Evolutionary conservation across 2,113 vertebrate genomes (phyloP), one percentile per base, ranked within the genome.

Genomic region (Plotosus lineatus): DNA sequence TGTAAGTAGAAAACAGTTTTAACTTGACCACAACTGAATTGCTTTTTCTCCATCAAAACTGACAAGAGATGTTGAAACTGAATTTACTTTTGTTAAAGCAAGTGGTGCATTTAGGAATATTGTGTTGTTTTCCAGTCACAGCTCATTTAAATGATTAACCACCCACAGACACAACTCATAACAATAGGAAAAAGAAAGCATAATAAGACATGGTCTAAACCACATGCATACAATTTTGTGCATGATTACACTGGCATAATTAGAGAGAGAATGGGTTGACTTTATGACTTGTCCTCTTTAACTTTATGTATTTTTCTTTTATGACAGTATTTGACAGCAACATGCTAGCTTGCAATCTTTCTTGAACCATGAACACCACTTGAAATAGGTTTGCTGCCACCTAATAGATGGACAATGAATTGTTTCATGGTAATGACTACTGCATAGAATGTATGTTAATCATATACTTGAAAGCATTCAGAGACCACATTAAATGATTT

Each of bases 91-190:
- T 83, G 81, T 82, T 69, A 73, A 53, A 69, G 44, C 36, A 58
- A 75, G 83, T 44, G 73, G 2, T 85, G 38, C 36, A 58, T 53
- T 44, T 23, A 42, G n/a, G 48, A 78, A 74, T 79, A 81, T 84
- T 87, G 88, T 77, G 84, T 84, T 75, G 85, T 77, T 77, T 73
- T 83, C 87, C 87, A 88, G 80, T 78, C 63, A 82, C 78, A 71
- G 78, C 85, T 86, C 40, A 85, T 86, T 87, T 83, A 71, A 40
- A 55, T 80, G 65, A 9, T 83, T 48, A 69, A 84, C 80, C 79
- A 83, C 63, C 46, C 84, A 84, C 69, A 80, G 81, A 65, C 76
- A n/a, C 28, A 14, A 31, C 40, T 48, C 14, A 28, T 55, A 78
- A 46, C 31, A 72, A 61, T 68, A 61, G 63, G 44, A 36, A 11